Conservation (phyloP, 1,140 invertebrate species). For the Drosophila busckii region DNA sequence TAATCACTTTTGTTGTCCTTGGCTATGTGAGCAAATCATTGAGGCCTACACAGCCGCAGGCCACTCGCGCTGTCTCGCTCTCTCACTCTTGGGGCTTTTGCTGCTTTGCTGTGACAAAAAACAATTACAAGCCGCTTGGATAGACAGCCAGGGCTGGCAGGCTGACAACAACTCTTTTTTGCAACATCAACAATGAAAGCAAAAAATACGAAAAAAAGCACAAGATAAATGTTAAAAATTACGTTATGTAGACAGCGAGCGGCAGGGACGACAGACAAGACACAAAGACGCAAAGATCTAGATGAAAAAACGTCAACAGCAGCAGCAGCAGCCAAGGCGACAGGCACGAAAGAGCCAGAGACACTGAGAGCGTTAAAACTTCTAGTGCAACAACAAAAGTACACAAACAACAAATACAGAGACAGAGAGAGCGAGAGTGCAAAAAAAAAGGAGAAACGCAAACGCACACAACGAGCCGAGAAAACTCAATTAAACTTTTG, state of each 20-base stretch:
- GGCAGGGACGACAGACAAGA: neutral
- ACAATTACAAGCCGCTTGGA: slow-evolving; percentile 64
- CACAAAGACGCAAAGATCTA: neutral
- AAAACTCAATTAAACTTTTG: slow-evolving; percentile 79
- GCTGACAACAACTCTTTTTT: slow-evolving; percentile 69
- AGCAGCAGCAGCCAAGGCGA: slow-evolving; percentile 13
- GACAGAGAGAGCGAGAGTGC: slow-evolving; percentile 7
- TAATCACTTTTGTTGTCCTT: no score
- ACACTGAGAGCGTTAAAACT: slow-evolving; percentile 58
- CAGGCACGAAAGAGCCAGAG: slow-evolving; percentile 26
- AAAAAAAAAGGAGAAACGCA: slow-evolving; percentile 11
- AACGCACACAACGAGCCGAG: slow-evolving; percentile 71
- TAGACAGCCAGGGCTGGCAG: slow-evolving; percentile 59
- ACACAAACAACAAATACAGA: slow-evolving; percentile 26
- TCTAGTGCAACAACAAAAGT: slow-evolving; percentile 23
- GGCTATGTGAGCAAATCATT: no score
- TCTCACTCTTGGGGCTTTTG: neutral
- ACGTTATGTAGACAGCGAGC: slow-evolving; percentile 4
- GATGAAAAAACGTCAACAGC: slow-evolving; percentile 50
- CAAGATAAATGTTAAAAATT: no score
- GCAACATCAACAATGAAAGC: slow-evolving; percentile 69
- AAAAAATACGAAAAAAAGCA: slow-evolving; percentile 3
- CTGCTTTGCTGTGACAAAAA: slow-evolving; percentile 47
- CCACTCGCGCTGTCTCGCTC: neutral
- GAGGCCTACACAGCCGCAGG: no score